phyloP scores from a whole-genome alignment of 2,113 vertebrate genomes.

The Diadophis punctatus region DNA sequence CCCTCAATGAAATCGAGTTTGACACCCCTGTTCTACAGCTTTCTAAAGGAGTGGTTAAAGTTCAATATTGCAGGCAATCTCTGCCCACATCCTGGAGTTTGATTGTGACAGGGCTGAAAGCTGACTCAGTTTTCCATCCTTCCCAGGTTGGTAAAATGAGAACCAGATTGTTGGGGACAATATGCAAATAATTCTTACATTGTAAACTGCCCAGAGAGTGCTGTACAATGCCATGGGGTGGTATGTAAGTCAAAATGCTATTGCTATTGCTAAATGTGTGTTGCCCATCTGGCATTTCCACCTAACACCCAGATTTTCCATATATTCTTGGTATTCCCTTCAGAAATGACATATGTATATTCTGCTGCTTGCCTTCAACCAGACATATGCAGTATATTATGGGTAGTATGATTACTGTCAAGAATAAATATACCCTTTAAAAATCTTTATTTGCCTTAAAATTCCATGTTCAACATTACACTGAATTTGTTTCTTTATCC shows the following conservation, averaged over 20 bases:
- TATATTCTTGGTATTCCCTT: background rate
- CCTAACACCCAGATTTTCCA: background rate
- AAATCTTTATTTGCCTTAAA: background rate
- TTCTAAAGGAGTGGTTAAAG: background rate
- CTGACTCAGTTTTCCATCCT: background rate
- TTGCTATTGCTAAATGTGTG: background rate
- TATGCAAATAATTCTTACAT: background rate
- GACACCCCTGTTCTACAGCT: too few relatives aligned
- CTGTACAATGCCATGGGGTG: background rate
- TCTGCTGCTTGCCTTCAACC: background rate
- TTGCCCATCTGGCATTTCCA: background rate
- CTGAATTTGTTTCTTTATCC: background rate
- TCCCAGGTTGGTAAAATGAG: background rate
- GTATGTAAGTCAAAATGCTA: background rate
- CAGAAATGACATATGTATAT: background rate
- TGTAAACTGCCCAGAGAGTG: background rate
- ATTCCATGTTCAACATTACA: background rate
- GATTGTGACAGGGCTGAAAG: background rate
- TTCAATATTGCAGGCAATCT: background rate
- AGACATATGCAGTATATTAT: background rate
- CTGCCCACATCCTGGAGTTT: background rate
- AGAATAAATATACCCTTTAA: background rate
- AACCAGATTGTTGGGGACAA: background rate
- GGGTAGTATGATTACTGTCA: background rate
- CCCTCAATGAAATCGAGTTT: too few relatives aligned